phyloP scores from a whole-genome alignment of 2,797 vertebrate species.

The Neosilurus mollespiculum region DNA sequence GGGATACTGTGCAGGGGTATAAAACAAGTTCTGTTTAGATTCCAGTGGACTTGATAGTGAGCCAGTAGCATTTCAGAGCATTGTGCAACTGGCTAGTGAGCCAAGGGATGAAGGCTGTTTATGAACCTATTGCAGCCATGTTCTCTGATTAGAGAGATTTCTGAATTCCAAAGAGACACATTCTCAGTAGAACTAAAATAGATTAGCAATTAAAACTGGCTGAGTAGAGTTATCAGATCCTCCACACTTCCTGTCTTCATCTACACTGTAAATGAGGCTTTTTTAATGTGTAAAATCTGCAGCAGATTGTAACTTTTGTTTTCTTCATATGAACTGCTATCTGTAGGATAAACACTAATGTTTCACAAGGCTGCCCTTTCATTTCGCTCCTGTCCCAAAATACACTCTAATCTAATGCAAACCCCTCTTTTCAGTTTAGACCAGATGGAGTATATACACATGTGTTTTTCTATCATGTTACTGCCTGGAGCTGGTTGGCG shows the following conservation, averaged over 20 bases:
- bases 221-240: neutral
- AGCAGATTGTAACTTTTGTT: neutral
- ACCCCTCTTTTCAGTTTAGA: neutral
- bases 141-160: too few species aligned
- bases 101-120: neutral
- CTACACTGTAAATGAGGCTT: slow-evolving; percentile 1
- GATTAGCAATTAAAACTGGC: neutral
- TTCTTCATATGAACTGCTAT: neutral
- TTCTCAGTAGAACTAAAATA: neutral
- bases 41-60: neutral
- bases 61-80: neutral
- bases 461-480: neutral
- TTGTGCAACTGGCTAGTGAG: neutral
- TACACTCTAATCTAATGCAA: neutral
- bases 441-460: neutral
- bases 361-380: neutral
- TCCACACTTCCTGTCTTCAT: neutral
- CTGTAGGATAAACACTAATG: neutral
- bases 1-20: neutral
- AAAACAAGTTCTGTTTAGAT: neutral
- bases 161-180: neutral
- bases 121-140: neutral
- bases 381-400: neutral
- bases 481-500: neutral
- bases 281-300: neutral